Evolutionary conservation across 2,113 vertebrate species (phyloP).

Genomic region (Ia io): DNA sequence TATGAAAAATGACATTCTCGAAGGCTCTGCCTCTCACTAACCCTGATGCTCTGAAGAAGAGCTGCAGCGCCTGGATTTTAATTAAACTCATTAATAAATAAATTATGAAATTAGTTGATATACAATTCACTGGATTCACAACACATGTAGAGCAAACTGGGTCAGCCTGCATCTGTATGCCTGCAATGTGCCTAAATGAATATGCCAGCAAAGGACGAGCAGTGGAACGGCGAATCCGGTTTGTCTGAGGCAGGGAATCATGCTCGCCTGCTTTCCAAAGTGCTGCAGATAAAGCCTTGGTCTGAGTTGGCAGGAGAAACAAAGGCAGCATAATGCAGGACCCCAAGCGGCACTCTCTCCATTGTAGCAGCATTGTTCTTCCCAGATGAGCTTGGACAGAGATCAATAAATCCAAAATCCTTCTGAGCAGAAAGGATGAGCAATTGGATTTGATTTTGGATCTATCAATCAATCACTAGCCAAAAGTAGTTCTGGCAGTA

Average conservation of each 20-base stretch:
- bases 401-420: slow-evolving; percentile 71
- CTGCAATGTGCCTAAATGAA: slow-evolving; percentile 55
- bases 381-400: slow-evolving; percentile 63
- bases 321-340: slow-evolving; percentile 21
- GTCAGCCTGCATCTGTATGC: slow-evolving; percentile 62
- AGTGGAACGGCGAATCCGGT: slow-evolving; percentile 12
- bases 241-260: slow-evolving; percentile 34
- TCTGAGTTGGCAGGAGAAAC: slow-evolving; percentile 60
- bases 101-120: slow-evolving; percentile 74
- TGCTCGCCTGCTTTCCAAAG: slow-evolving; percentile 47
- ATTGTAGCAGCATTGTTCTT: slow-evolving; percentile 35
- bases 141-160: slow-evolving; percentile 68
- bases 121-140: slow-evolving; percentile 70
- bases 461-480: slow-evolving; percentile 64
- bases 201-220: slow-evolving; percentile 54
- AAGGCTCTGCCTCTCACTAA: slow-evolving; percentile 44
- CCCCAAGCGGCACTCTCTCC: slow-evolving; percentile 40
- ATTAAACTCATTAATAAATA: slow-evolving; percentile 71
- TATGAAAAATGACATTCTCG: slow-evolving; percentile 40
- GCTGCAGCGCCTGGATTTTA: slow-evolving; percentile 54
- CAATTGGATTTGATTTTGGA: slow-evolving; percentile 62
- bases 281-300: slow-evolving; percentile 51
- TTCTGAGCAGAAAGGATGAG: slow-evolving; percentile 57
- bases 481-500: slow-evolving; percentile 31
- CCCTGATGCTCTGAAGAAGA: slow-evolving; percentile 38